Evolutionary conservation across 2,888 invertebrate genomes (phyloP).

Genomic region (Pammene fasciana): DNA sequence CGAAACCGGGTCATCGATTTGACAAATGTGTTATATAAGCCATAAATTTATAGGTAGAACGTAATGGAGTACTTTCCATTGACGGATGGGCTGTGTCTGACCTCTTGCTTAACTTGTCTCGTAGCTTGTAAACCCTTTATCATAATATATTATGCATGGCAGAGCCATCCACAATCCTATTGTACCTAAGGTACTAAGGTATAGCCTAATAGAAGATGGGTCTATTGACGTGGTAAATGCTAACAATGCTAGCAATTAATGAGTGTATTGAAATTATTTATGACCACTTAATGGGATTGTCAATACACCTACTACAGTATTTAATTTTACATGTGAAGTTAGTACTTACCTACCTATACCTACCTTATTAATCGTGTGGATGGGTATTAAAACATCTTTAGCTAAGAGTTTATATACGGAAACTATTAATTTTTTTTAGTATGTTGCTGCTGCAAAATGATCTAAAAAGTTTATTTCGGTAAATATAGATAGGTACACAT

Average conservation of each 20-base stretch:
- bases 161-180: conserved; percentile 31
- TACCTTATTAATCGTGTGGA: too few relatives aligned
- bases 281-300: not conserved
- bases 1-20: conserved; percentile 50
- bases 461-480: too few relatives aligned
- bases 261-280: not conserved
- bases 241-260: conserved; percentile 13
- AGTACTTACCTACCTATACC: too few relatives aligned
- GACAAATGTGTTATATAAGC: conserved; percentile 53
- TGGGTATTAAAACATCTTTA: too few relatives aligned
- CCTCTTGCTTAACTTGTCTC: conserved; percentile 52
- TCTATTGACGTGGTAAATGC: conserved; percentile 14
- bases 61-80: conserved; percentile 57
- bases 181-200: conserved; percentile 7
- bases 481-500: too few relatives aligned
- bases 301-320: not conserved
- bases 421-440: too few relatives aligned
- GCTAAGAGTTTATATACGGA: too few relatives aligned
- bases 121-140: conserved; percentile 47
- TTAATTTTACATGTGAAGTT: not conserved
- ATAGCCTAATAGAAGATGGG: conserved; percentile 8
- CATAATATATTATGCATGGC: conserved; percentile 44
- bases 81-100: conserved; percentile 56
- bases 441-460: too few relatives aligned
- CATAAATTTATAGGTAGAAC: conserved; percentile 51